Conservation (phyloP, 1,140 invertebrate species). For the Tribolium madens region DNA sequence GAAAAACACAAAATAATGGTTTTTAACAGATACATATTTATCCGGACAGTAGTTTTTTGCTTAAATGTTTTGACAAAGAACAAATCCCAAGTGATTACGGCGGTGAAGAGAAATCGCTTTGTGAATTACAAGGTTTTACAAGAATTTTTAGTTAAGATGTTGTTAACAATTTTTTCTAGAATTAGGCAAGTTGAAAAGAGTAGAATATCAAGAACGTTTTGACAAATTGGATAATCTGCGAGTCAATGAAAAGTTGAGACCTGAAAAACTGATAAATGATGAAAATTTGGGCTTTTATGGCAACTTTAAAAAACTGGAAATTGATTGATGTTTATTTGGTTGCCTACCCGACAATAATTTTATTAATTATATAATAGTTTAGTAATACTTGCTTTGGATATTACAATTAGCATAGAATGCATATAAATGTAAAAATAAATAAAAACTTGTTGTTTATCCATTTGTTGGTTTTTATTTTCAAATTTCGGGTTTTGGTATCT, state of each 20-base stretch:
- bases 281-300: conserved; percentile 11
- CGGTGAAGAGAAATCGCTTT: conserved; percentile 4
- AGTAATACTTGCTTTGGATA: no score
- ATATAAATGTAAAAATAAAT: no score
- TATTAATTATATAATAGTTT: no score
- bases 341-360: neutral
- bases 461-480: no score
- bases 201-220: conserved; percentile 41
- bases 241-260: neutral
- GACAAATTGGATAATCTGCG: conserved; percentile 18
- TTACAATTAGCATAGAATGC: no score
- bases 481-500: no score
- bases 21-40: neutral
- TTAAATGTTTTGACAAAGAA: neutral
- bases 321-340: neutral
- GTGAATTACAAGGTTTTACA: conserved; percentile 17
- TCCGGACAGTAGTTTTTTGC: neutral
- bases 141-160: neutral
- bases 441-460: no score
- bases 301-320: conserved; percentile 6
- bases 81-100: conserved; percentile 9
- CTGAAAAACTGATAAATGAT: neutral
- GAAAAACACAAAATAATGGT: neutral
- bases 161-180: neutral
- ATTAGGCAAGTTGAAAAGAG: conserved; percentile 9